Evolutionary conservation across 2,113 vertebrate genomes (phyloP).

Genomic region (Oncorhynchus tshawytscha): DNA sequence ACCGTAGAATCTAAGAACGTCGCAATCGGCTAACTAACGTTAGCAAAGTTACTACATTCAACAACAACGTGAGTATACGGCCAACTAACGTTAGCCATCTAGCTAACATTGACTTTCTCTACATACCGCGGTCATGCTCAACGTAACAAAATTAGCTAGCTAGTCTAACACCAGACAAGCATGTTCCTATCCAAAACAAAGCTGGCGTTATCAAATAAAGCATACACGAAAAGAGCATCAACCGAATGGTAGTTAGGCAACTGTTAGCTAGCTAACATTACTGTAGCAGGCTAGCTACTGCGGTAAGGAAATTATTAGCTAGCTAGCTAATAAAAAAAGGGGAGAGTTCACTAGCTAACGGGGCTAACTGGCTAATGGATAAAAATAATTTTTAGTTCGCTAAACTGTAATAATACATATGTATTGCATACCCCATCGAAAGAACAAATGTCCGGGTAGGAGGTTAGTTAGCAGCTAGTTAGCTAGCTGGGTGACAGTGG

Average conservation of each 20-base stretch:
- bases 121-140: not conserved
- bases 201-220: not conserved
- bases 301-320: no score
- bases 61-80: no score
- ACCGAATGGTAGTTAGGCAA: not conserved
- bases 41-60: no score
- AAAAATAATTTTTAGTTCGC: no score
- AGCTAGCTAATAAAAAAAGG: not conserved
- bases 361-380: not conserved
- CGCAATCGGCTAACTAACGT: no score
- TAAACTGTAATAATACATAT: not conserved
- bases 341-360: not conserved
- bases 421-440: no score
- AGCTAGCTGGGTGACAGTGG: constrained; percentile 36
- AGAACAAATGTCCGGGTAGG: no score
- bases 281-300: no score
- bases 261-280: not conserved
- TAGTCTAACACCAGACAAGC: not conserved
- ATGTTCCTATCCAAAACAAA: not conserved
- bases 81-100: no score
- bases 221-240: not conserved
- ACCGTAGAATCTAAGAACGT: no score
- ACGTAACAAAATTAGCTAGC: not conserved
- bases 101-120: no score
- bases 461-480: not conserved